phyloP scores from a whole-genome alignment of 2,113 vertebrate species.

The Fulica atra region DNA sequence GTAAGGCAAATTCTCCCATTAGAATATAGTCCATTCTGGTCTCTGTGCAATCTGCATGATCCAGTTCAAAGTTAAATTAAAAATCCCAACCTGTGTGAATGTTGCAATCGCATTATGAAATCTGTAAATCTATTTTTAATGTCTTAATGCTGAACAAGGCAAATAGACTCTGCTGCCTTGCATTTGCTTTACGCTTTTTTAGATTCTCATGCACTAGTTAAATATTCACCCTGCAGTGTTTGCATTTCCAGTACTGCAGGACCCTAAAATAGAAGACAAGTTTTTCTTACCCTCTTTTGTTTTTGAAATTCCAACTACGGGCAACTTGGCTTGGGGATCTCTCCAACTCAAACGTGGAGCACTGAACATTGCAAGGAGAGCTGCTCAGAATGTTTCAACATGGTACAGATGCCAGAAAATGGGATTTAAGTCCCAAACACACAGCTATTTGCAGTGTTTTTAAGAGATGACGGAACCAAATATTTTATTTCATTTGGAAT shows the following conservation, averaged over 20 bases:
- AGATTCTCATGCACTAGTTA: slow-evolving; percentile 50
- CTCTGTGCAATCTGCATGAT: slow-evolving; percentile 47
- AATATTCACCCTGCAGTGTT: slow-evolving; percentile 45
- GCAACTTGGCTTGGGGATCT: neutral
- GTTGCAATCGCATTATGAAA: slow-evolving; percentile 65
- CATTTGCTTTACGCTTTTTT: slow-evolving; percentile 36
- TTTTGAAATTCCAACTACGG: neutral
- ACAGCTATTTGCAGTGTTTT: neutral
- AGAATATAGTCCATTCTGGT: slow-evolving; percentile 58
- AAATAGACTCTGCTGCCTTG: neutral
- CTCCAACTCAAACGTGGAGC: neutral
- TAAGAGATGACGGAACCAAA: neutral
- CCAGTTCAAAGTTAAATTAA: slow-evolving; percentile 67
- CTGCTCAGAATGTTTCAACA: neutral
- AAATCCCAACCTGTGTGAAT: slow-evolving; percentile 61
- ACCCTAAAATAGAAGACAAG: slow-evolving; percentile 59
- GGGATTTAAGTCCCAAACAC: neutral
- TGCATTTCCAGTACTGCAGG: slow-evolving; percentile 61
- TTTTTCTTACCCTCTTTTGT: slow-evolving; percentile 41
- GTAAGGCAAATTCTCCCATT: slow-evolving; percentile 57
- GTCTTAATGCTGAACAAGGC: slow-evolving; percentile 30
- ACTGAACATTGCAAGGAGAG: neutral
- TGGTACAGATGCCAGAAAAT: neutral
- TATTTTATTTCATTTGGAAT: neutral
- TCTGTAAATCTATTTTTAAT: slow-evolving; percentile 67